These are phyloP conservation scores for Channa maculata DNA, from an alignment of 2,113 vertebrate species.

Conservation along the genomic window DNA sequence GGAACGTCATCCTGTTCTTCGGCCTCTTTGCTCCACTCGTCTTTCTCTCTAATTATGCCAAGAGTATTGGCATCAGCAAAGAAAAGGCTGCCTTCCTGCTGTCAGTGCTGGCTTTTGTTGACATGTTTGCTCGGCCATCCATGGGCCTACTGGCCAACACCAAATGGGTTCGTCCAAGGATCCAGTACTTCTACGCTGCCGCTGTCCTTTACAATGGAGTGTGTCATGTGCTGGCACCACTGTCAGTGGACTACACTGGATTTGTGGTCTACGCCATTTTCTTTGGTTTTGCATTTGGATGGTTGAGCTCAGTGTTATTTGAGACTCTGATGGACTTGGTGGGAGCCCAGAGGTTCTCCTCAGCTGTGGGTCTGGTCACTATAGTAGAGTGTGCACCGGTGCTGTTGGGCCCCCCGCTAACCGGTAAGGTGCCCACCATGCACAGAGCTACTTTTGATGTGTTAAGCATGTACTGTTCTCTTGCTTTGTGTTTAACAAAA, in stretches of 20 bases:
- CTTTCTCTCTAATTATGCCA: slow-evolving; percentile 95
- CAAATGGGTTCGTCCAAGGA: slow-evolving; percentile 90
- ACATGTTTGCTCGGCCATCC: slow-evolving; percentile 97
- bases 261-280: slow-evolving; percentile 93
- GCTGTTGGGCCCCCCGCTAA: slow-evolving; percentile 92
- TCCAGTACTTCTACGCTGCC: slow-evolving; percentile 94
- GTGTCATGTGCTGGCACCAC: slow-evolving; percentile 91
- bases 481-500: no score
- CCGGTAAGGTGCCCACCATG: slow-evolving; percentile 82
- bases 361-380: slow-evolving; percentile 94
- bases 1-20: slow-evolving; percentile 96
- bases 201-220: slow-evolving; percentile 91
- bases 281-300: slow-evolving; percentile 96
- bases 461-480: no score
- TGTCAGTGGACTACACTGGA: slow-evolving; percentile 84
- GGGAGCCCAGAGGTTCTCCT: slow-evolving; percentile 94
- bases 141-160: slow-evolving; percentile 98
- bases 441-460: no score
- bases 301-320: slow-evolving; percentile 94
- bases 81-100: slow-evolving; percentile 94
- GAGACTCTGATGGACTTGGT: slow-evolving; percentile 98
- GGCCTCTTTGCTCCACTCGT: slow-evolving; percentile 95
- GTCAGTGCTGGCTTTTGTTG: slow-evolving; percentile 93
- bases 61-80: slow-evolving; percentile 89
- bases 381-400: slow-evolving; percentile 97